Base-by-base conservation (phyloP, 2,113 vertebrate species). In the Nothoprocta pentlandii region DNA sequence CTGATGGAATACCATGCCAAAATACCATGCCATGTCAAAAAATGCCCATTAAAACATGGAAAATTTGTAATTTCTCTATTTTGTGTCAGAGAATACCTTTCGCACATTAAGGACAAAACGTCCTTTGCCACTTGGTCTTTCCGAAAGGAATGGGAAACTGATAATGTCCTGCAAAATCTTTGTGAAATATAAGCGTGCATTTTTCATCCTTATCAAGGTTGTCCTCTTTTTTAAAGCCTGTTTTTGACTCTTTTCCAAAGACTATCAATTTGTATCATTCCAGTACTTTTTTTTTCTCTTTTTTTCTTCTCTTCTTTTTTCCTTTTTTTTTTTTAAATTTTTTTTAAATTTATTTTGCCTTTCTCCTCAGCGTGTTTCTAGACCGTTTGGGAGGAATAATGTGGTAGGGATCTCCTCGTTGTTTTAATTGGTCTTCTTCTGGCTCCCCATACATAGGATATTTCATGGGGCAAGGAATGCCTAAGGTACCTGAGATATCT, bases 381-480 rank as follows among this genome's bases (percentile, higher is more conserved):
- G 28, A 51, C 9, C 8, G 14, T 1, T 46, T 23, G 32, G 21
- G 26, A 7, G 14, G 1, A 62, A 56, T 44, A 46, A 34, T 32
- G 28, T 3, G 16, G 6, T 84, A 56, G 71, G 14, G 3, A 21
- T 58, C 8, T 21, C 39, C 13, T 61, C 5, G 14, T 44, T 51
- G 2, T 58, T 71, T 25, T 15, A 70, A 5, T 8, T 34, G 47
- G 11, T 51, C 11, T 23, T 61, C 21, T 76, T 87, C 62, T 41
- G 32, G 7, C 30, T 66, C 15, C 36, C 7, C 53, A 2, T 10
- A 22, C 2, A 0, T 7, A 2, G 3, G 6, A 3, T 36, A 20
- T 36, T 16, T 76, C 9, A 25, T 8, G 21, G 14, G 20, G 34
- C 9, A 14, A 9, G 28, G 41, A 1, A 6, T 66, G 25, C 36